Evolutionary conservation across 2,113 vertebrate species (phyloP).

Genomic region (Rhineura floridana): DNA sequence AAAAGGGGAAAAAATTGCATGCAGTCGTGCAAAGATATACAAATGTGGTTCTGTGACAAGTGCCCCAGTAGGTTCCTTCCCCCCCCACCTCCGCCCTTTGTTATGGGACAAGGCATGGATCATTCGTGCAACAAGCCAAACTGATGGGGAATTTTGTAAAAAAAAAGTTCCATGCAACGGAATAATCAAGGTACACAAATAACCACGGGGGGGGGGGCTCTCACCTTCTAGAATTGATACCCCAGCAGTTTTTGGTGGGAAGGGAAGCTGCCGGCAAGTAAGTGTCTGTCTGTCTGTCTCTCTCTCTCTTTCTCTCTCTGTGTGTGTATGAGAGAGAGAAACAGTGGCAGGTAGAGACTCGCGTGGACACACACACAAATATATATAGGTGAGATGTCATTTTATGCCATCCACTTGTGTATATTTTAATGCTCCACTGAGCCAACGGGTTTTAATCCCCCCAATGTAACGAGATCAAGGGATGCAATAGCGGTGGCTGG

Average conservation of each 20-base stretch:
- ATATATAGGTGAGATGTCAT: not conserved
- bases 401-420: not conserved
- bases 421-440: not conserved
- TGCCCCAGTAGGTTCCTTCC: not conserved
- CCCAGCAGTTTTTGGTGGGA: not conserved
- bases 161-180: not conserved
- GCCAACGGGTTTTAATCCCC: not conserved
- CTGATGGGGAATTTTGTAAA: too few species aligned
- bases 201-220: not conserved
- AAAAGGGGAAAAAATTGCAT: not conserved
- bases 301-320: too few species aligned
- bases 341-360: too few species aligned
- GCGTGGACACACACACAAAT: too few species aligned
- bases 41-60: not conserved
- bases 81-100: too few species aligned
- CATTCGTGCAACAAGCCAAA: not conserved
- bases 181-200: not conserved
- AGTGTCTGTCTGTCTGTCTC: too few species aligned
- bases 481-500: not conserved
- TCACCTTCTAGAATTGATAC: not conserved
- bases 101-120: not conserved
- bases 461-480: not conserved
- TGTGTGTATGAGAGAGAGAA: too few species aligned
- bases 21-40: not conserved
- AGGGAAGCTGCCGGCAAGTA: not conserved